Conservation (phyloP, 2,113 vertebrate species). For the Promerops cafer region DNA sequence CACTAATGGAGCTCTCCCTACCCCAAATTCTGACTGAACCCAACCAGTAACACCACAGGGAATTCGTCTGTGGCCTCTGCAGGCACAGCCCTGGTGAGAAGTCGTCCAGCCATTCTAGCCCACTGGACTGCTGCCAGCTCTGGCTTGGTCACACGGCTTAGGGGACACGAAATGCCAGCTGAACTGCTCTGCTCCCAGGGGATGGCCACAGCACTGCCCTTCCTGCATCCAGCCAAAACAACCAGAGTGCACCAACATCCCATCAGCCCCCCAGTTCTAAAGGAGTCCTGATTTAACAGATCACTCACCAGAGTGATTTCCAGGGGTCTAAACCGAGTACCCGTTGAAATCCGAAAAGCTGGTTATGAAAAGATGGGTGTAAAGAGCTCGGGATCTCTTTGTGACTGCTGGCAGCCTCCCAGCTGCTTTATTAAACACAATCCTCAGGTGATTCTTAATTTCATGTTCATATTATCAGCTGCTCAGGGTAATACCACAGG, state of each 20-base stretch:
- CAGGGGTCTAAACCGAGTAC: not conserved
- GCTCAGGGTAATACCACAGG: not conserved
- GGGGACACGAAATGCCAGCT: not conserved
- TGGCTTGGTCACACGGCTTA: rapidly evolving
- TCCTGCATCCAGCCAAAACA: not conserved
- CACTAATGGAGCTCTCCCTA: not conserved
- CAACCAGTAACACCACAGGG: not conserved
- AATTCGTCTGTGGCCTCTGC: not conserved
- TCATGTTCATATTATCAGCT: not conserved
- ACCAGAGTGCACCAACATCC: not conserved
- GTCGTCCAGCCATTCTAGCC: rapidly evolving
- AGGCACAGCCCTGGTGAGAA: not conserved
- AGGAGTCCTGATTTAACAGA: not conserved
- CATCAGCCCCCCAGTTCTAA: not conserved
- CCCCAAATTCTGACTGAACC: not conserved
- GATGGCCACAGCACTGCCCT: not conserved
- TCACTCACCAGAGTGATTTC: not conserved
- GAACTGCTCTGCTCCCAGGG: not conserved
- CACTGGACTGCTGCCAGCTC: not conserved
- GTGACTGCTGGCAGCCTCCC: not conserved
- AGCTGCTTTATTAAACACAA: not conserved
- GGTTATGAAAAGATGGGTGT: not conserved
- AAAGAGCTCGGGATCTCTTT: rapidly evolving
- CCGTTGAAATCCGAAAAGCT: not conserved
- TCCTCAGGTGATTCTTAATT: not conserved